Percentiles rank a stretch among this genome's conserved stretches.
Conservation (phyloP, 2,113 vertebrate genomes). For the Leucopsar rothschildi region DNA sequence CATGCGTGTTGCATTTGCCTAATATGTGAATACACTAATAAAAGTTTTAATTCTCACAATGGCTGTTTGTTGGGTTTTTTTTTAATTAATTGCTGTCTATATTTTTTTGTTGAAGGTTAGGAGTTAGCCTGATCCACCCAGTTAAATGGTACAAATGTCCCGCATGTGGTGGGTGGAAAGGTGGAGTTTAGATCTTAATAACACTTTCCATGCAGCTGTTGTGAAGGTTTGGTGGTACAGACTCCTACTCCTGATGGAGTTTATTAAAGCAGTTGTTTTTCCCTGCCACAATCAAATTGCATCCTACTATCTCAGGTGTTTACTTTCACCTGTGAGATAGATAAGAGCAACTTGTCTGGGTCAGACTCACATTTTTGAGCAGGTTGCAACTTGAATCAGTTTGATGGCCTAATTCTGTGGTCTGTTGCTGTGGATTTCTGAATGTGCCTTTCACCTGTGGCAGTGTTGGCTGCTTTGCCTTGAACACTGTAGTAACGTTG, state of each 20-base stretch:
- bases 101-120: not conserved
- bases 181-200: not conserved
- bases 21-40: slow-evolving; percentile 95
- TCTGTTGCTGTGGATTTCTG: not conserved
- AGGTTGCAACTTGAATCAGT: not conserved
- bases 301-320: not conserved
- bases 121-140: not conserved
- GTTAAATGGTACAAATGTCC: not conserved
- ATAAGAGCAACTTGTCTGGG: not conserved
- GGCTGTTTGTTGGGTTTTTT: not conserved
- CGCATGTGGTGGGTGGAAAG: not conserved
- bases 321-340: not conserved
- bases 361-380: not conserved
- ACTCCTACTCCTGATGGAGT: not conserved
- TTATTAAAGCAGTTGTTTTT: not conserved
- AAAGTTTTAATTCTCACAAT: slow-evolving; percentile 83
- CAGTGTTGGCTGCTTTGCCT: not conserved
- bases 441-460: not conserved
- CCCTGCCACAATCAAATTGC: not conserved
- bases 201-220: accelerated
- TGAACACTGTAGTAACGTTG: not conserved
- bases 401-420: not conserved
- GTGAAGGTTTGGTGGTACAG: not conserved
- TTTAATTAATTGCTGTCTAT: not conserved
- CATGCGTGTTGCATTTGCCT: slow-evolving; percentile 89